phyloP scores from a whole-genome alignment of 2,113 vertebrate genomes.

The Falcunculus frontatus region DNA sequence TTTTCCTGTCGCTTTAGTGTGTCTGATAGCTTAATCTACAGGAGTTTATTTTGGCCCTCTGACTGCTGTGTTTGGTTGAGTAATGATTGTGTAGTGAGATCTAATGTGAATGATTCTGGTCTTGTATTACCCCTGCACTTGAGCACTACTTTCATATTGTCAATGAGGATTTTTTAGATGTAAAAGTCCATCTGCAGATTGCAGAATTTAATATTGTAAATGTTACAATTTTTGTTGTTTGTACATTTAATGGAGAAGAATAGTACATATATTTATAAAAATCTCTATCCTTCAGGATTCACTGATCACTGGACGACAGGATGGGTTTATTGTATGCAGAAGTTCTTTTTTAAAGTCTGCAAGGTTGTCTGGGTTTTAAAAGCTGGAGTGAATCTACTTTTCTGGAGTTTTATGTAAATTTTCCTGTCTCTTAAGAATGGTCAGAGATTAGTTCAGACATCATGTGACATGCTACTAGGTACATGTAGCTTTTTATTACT shows the following conservation, averaged over 20 bases:
- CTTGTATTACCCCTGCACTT: not conserved
- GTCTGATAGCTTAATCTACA: not conserved
- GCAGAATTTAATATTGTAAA: not conserved
- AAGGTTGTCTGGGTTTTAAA: not conserved
- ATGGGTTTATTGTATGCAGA: not conserved
- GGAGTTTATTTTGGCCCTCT: not conserved
- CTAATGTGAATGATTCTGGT: not conserved
- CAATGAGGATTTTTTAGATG: rapidly evolving
- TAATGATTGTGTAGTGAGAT: not conserved
- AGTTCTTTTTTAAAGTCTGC: not conserved
- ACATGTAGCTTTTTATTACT: not conserved
- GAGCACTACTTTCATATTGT: not conserved
- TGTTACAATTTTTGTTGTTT: not conserved
- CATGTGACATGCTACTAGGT: not conserved
- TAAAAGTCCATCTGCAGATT: not conserved
- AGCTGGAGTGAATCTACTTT: not conserved
- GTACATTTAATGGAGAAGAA: not conserved
- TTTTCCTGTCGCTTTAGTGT: not conserved
- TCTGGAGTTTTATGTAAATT: not conserved
- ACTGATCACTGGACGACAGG: not conserved
- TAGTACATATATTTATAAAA: not conserved
- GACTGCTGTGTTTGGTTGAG: rapidly evolving
- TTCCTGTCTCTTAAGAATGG: not conserved
- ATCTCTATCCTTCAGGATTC: not conserved
- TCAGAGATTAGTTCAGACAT: not conserved